These are phyloP conservation scores for Ciconia boyciana DNA, from an alignment of 2,113 vertebrate species.

Conservation along the genomic window DNA sequence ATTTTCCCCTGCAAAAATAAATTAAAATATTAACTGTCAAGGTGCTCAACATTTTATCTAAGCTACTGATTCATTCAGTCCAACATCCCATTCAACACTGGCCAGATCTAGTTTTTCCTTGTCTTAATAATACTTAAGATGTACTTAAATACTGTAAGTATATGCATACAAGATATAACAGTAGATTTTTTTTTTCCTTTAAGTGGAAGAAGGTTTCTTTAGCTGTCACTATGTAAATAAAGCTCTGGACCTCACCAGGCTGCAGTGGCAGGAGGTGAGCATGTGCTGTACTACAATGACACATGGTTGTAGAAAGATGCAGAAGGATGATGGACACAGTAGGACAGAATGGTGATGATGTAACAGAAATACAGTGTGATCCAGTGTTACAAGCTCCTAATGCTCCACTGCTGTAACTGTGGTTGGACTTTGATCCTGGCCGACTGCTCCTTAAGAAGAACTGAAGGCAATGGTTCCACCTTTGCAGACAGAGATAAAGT, in stretches of 20 bases:
- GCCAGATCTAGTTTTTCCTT: background rate
- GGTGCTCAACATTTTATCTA: background rate
- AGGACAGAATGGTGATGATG: background rate
- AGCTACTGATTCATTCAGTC: background rate
- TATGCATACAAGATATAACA: background rate
- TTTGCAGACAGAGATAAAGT: background rate
- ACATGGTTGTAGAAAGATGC: background rate
- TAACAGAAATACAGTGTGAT: background rate
- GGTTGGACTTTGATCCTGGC: background rate
- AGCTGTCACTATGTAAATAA: background rate
- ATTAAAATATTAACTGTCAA: background rate
- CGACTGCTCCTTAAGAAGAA: background rate
- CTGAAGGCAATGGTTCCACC: background rate
- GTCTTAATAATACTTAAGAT: background rate
- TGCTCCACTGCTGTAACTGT: background rate
- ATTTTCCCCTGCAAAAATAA: background rate
- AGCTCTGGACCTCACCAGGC: background rate
- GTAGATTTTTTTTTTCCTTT: background rate
- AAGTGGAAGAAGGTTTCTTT: background rate
- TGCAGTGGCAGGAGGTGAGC: background rate
- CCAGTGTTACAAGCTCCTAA: background rate
- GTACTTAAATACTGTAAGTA: background rate
- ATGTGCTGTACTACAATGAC: background rate
- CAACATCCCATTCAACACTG: background rate
- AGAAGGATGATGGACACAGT: background rate